Base-by-base conservation (phyloP, 2,888 invertebrate genomes). In the Hemicrepidius hirtus region DNA sequence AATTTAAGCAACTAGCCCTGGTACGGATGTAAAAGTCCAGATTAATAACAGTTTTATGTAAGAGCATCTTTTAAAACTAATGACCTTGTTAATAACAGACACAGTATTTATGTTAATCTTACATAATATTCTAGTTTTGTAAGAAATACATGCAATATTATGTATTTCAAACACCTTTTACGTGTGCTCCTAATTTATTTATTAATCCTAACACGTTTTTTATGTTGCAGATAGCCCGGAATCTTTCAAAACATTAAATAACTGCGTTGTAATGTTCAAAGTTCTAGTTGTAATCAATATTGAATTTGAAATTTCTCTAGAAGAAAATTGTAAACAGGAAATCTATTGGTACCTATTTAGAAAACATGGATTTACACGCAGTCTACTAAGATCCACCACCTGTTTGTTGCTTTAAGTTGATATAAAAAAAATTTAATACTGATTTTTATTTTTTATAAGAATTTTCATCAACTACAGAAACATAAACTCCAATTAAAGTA, bases 81-180 rank as follows among this genome's bases (percentile, higher is more conserved):
- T 18, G 44, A 44, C 44, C 44, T 44, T 44, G 16, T 44, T 44
- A 44, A 44, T 5, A 32, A 9, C 10, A 44, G 18, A 18, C 18
- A 18, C 7, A 9, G 18, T 44, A n/a, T n/a, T n/a, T n/a, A 16
- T 44, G 16, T 44, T 44, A 18, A 44, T 16, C 6, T 44, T 44
- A 44, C 18, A 44, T 44, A 44, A 44, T 44, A 18, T 44, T 44
- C 44, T 44, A 44, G 44, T 44, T 44, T 44, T 44, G 44, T 44
- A 44, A 44, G 16, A 16, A 44, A 16, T 18, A 18, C 18, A 44
- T 5, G 18, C 5, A 3, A n/a, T 13, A 13, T 13, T 13, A 44
- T 18, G 9, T 5, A 44, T 18, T 9, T 10, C 7, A 44, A 44
- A 44, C 44, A 18, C 7, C 44, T 44, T 44, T 44, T 44, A 44